phyloP scores from a whole-genome alignment of 2,113 vertebrate genomes.

The Otolemur garnettii region DNA sequence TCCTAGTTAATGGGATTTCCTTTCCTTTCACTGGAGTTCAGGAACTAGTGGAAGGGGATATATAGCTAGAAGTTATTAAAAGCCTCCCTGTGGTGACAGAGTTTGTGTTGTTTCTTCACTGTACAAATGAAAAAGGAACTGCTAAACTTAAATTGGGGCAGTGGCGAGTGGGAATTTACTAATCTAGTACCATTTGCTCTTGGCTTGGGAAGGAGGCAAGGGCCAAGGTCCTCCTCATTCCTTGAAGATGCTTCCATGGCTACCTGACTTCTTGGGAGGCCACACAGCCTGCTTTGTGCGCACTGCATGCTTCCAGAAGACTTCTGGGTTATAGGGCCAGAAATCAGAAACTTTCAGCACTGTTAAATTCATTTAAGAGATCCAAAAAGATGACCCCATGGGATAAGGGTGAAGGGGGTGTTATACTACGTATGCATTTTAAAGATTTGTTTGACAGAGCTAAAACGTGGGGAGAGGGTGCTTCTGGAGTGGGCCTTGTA shows the following conservation, averaged over 20 bases:
- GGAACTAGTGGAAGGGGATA: not conserved
- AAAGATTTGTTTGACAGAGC: constrained; percentile 45
- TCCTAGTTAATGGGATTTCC: not conserved
- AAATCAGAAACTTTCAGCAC: not conserved
- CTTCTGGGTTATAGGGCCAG: not conserved
- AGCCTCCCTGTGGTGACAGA: not conserved
- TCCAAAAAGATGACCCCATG: not conserved
- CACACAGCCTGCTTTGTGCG: not conserved
- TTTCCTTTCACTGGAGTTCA: not conserved
- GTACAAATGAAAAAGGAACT: not conserved
- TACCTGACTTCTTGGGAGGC: not conserved
- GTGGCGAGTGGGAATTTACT: not conserved
- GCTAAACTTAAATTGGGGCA: not conserved
- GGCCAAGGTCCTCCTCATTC: not conserved
- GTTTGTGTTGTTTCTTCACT: not conserved
- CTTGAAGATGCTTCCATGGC: not conserved
- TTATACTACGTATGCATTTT: not conserved
- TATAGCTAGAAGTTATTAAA: not conserved
- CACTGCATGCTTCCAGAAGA: not conserved
- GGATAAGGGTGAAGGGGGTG: not conserved
- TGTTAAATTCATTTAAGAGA: not conserved
- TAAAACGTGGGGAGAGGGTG: not conserved
- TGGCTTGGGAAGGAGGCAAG: not conserved
- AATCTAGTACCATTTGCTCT: not conserved
- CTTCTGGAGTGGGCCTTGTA: constrained; percentile 60